A percentile compares a stretch with the other conserved stretches of the same genome.
These are phyloP conservation scores for Drosophila elegans DNA, from an alignment of 1,140 invertebrate species.

Conservation along the genomic window DNA sequence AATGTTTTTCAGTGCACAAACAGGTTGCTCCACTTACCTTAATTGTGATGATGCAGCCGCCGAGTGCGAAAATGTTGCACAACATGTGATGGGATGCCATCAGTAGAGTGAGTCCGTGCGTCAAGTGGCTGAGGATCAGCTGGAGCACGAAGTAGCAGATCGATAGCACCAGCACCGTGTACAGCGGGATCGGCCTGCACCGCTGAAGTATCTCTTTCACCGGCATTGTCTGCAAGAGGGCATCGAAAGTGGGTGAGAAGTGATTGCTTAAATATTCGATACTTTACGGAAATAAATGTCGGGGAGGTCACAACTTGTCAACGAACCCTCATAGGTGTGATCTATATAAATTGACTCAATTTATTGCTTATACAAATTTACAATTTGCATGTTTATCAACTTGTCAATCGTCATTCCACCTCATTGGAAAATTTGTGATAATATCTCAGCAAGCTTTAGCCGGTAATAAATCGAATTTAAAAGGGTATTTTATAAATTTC, in stretches of 20 bases:
- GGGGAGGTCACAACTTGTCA: conserved; percentile 24
- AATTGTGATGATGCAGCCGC: conserved; percentile 90
- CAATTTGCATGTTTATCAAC: conserved; percentile 4
- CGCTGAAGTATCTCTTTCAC: conserved; percentile 90
- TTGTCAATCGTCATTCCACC: conserved; percentile 1
- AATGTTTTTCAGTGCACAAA: conserved; percentile 1
- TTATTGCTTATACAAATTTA: conserved; percentile 16
- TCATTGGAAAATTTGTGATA: too few species aligned
- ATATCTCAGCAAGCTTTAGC: too few species aligned
- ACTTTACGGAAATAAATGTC: conserved; percentile 1
- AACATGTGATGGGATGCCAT: conserved; percentile 94
- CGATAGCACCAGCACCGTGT: conserved; percentile 90
- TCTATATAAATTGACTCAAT: conserved; percentile 21
- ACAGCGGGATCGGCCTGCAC: conserved; percentile 89
- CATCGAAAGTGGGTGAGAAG: conserved; percentile 27
- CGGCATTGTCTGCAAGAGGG: conserved; percentile 85
- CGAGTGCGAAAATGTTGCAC: conserved; percentile 91
- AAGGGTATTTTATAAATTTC: too few species aligned
- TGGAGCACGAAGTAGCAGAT: conserved; percentile 90
- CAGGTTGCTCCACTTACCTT: conserved; percentile 87
- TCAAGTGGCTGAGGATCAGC: conserved; percentile 91
- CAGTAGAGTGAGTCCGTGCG: conserved; percentile 92
- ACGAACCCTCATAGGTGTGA: conserved; percentile 24
- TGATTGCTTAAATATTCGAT: conserved; percentile 27
- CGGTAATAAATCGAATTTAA: too few species aligned